Evolutionary conservation across 2,797 vertebrate genomes (phyloP).

Genomic region (Microtus obscurus): DNA sequence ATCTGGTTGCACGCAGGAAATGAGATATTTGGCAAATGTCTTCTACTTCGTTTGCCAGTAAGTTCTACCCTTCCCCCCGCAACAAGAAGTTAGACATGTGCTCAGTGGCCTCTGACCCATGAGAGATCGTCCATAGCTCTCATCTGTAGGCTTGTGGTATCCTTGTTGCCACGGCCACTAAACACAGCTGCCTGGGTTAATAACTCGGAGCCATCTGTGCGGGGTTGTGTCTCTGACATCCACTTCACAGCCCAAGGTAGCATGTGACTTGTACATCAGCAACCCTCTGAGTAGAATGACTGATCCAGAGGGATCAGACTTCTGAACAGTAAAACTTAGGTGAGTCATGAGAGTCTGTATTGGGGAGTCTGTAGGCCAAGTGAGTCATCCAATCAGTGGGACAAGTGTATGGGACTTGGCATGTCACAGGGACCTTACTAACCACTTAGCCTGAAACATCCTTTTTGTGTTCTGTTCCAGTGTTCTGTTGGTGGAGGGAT

Average conservation of each 20-base stretch:
- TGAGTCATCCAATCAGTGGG: constrained; percentile 57
- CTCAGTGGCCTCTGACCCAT: constrained; percentile 67
- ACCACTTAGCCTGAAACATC: background rate
- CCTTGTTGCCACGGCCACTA: accelerated
- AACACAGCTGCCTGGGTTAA: constrained; percentile 46
- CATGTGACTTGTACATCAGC: background rate
- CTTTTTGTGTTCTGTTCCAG: background rate
- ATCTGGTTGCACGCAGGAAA: constrained; percentile 78
- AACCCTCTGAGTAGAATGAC: background rate
- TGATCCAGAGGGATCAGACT: constrained; percentile 13
- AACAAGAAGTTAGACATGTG: constrained; percentile 71
- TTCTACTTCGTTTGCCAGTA: background rate
- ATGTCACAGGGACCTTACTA: constrained; percentile 32
- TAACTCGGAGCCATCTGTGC: background rate
- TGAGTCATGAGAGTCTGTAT: constrained; percentile 67
- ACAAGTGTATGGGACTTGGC: constrained; percentile 40
- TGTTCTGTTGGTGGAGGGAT: background rate
- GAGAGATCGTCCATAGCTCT: background rate
- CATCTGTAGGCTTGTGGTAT: background rate
- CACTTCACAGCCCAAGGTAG: background rate
- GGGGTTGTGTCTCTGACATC: background rate
- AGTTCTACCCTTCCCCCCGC: background rate
- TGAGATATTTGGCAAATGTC: constrained; percentile 75
- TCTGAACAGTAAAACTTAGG: constrained; percentile 7
- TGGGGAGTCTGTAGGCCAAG: background rate